phyloP scores from a whole-genome alignment of 1,140 invertebrate species.

The Drosophila watanabei region DNA sequence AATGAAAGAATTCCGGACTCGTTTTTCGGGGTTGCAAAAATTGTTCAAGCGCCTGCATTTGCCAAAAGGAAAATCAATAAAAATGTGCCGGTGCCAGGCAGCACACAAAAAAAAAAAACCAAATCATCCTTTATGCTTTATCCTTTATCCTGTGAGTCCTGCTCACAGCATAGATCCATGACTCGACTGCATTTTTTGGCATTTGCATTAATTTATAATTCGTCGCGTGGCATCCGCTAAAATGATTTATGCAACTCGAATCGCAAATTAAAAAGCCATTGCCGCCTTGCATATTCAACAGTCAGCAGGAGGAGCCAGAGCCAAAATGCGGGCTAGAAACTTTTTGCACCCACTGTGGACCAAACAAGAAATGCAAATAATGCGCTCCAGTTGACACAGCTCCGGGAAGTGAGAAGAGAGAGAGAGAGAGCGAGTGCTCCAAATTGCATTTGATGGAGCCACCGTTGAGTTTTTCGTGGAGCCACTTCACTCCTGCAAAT shows the following conservation, averaged over 20 bases:
- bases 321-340: conserved; percentile 32
- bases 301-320: background rate
- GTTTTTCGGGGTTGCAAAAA: conserved; percentile 81
- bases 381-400: conserved; percentile 52
- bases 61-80: conserved; percentile 74
- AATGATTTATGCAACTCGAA: conserved; percentile 72
- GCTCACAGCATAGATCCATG: conserved; percentile 9
- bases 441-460: conserved; percentile 67
- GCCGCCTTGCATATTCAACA: conserved; percentile 39
- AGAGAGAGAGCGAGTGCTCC: conserved; percentile 23
- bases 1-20: conserved; percentile 52
- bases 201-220: conserved; percentile 79
- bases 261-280: conserved; percentile 72
- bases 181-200: conserved; percentile 23
- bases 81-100: conserved; percentile 61
- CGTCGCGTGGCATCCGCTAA: conserved; percentile 42
- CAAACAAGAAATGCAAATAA: conserved; percentile 73
- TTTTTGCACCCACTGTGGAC: conserved; percentile 49
- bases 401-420: background rate
- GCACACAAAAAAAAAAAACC: background rate
- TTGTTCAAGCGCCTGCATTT: conserved; percentile 66
- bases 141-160: conserved; percentile 6
- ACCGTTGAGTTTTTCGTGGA: conserved; percentile 6
- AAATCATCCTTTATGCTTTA: conserved; percentile 6
- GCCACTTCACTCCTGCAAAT: conserved; percentile 3